Evolutionary conservation across 2,113 vertebrate genomes (phyloP), one percentile per base, ranked within the genome.

Genomic region (Myxocyprinus asiaticus): DNA sequence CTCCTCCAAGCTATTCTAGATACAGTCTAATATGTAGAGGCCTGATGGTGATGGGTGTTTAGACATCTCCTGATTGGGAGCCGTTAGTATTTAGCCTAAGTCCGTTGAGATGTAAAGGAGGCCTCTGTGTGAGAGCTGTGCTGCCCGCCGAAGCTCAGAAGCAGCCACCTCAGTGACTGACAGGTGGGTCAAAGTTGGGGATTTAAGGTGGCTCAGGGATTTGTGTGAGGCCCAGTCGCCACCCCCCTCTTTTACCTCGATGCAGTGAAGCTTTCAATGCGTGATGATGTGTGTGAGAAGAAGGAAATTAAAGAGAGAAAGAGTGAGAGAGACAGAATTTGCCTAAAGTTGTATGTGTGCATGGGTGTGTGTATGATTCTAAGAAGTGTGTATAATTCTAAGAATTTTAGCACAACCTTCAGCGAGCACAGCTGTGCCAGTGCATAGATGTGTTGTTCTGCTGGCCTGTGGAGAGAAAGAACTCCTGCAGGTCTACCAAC

Each of bases 341-440:
- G 78, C 7, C 6, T 73, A 43, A 58, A 9, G 56, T 42, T 51
- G 45, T 69, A 66, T 78, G 12, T 72, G 22, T 67, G 22, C 53
- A 48, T 50, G 43, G 55, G 58, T 58, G 59, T 63, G 59, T 75
- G 45, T 51, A 22, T 62, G 76, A 68, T 8, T 48, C 3, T 22
- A n/a, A 9, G 12, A 50, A n/a, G n/a, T n/a, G n/a, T n/a, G n/a
- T n/a, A n/a, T n/a, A n/a, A n/a, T n/a, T n/a, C 45, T 12, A 10
- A 12, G 51, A 62, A 4, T 11, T 62, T 67, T 55, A 66, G 53
- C 33, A 43, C 74, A 85, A 81, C 82, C 85, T 84, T 90, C 79
- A 86, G 83, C 87, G 86, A 87, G 83, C 89, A 88, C 88, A 91
- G 89, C 88, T 89, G 88, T 87, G 68, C 55, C 51, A 12, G 76